These are phyloP conservation scores for Myiothlypis coronata DNA, from an alignment of 2,797 vertebrate species.

Conservation along the genomic window DNA sequence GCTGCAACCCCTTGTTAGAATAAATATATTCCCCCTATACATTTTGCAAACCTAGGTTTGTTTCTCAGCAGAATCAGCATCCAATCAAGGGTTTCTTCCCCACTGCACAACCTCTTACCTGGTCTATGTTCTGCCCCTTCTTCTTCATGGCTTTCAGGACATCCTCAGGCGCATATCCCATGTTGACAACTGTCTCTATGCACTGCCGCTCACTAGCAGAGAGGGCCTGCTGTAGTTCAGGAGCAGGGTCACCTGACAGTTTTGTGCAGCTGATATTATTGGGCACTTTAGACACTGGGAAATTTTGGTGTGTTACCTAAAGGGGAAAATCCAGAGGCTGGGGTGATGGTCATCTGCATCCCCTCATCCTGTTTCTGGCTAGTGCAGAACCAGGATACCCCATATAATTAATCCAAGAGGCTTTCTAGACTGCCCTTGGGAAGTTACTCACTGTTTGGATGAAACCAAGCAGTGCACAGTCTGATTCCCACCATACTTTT, in stretches of 20 bases:
- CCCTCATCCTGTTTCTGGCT: not conserved
- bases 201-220: constrained; percentile 87
- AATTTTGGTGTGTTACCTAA: constrained; percentile 68
- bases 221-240: constrained; percentile 78
- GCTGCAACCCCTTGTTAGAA: too few relatives aligned
- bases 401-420: not conserved
- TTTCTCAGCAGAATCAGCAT: too few relatives aligned
- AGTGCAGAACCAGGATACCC: not conserved
- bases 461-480: not conserved
- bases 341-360: not conserved
- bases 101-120: too few relatives aligned
- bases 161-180: too few relatives aligned
- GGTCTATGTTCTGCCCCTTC: too few relatives aligned
- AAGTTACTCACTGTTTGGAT: not conserved
- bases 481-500: not conserved
- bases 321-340: not conserved
- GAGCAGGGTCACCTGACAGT: not conserved
- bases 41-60: too few relatives aligned
- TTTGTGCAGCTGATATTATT: constrained; percentile 51
- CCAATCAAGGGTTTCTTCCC: too few relatives aligned
- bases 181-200: constrained; percentile 86
- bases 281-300: constrained; percentile 74
- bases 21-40: too few relatives aligned
- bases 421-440: not conserved
- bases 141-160: too few relatives aligned